Evolutionary conservation across 2,113 vertebrate species (phyloP).

Genomic region (Catharus fuscescens): DNA sequence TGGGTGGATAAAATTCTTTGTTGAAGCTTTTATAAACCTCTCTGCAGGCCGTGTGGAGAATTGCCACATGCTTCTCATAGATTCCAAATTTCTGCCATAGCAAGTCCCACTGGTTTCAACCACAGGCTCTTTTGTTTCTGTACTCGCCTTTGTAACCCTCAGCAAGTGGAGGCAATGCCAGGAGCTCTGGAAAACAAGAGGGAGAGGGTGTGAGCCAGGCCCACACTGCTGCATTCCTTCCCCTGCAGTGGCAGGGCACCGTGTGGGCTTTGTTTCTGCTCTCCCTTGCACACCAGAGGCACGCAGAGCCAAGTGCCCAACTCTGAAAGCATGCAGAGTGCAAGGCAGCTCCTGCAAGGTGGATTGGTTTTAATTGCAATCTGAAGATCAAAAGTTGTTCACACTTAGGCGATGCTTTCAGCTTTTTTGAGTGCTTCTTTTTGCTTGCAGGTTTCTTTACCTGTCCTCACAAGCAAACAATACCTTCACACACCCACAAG

Average conservation of each 20-base stretch:
- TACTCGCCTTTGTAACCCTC: slow-evolving; percentile 39
- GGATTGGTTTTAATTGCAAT: neutral
- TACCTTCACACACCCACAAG: neutral
- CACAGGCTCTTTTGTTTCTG: slow-evolving; percentile 75
- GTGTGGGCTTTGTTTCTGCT: slow-evolving; percentile 9
- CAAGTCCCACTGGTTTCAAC: slow-evolving; percentile 71
- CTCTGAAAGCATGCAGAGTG: neutral
- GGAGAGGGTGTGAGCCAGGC: slow-evolving; percentile 36
- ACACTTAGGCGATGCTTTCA: neutral
- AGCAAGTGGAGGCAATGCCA: slow-evolving; percentile 37
- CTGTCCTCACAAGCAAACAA: neutral
- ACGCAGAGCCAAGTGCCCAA: neutral
- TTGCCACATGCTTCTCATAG: slow-evolving; percentile 80
- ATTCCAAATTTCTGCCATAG: slow-evolving; percentile 79
- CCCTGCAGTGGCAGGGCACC: neutral
- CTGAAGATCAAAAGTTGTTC: neutral
- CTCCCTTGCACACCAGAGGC: neutral
- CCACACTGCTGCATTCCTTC: slow-evolving; percentile 76
- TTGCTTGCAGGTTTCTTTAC: neutral
- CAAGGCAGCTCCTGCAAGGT: neutral
- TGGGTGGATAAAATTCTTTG: slow-evolving; percentile 71
- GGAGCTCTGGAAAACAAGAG: slow-evolving; percentile 64
- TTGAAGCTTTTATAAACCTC: slow-evolving; percentile 23
- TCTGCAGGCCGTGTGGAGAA: slow-evolving; percentile 60
- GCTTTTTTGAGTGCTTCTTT: neutral